Percentiles rank a stretch among this genome's conserved stretches.
These are phyloP conservation scores for Leptothorax acervorum DNA, from an alignment of 2,888 invertebrate species.

Conservation along the genomic window DNA sequence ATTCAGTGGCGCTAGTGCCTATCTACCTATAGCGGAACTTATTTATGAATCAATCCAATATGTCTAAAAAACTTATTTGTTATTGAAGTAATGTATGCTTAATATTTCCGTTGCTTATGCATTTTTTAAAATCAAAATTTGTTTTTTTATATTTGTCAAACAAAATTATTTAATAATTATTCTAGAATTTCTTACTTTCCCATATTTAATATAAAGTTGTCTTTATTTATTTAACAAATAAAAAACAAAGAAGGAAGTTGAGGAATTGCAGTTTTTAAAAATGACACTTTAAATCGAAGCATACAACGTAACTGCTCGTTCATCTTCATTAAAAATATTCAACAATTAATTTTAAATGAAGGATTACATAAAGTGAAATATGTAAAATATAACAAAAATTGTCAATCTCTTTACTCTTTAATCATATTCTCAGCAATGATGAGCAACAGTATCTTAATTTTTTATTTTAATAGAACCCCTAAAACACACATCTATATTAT, in stretches of 20 bases:
- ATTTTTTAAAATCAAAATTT: neutral
- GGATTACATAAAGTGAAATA: neutral
- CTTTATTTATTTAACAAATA: neutral
- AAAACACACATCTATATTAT: neutral
- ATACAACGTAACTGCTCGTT: neutral
- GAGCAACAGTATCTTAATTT: neutral
- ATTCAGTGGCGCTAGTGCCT: no score
- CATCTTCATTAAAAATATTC: neutral
- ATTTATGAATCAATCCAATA: no score
- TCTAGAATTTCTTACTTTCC: neutral
- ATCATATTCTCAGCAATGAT: neutral
- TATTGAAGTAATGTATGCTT: neutral
- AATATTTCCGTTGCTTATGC: neutral
- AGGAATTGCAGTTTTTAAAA: neutral
- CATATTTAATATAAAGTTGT: neutral
- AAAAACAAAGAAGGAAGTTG: neutral
- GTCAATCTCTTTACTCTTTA: neutral
- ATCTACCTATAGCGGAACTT: no score
- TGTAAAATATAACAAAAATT: neutral
- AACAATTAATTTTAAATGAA: conserved; percentile 20
- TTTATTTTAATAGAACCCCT: neutral
- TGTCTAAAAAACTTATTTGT: neutral
- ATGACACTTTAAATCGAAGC: neutral
- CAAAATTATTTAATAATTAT: neutral
- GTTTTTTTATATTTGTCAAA: neutral